Evolutionary conservation across 2,797 vertebrate genomes (phyloP), one percentile per base, ranked within the genome.

Genomic region (Diglossa cyanea): DNA sequence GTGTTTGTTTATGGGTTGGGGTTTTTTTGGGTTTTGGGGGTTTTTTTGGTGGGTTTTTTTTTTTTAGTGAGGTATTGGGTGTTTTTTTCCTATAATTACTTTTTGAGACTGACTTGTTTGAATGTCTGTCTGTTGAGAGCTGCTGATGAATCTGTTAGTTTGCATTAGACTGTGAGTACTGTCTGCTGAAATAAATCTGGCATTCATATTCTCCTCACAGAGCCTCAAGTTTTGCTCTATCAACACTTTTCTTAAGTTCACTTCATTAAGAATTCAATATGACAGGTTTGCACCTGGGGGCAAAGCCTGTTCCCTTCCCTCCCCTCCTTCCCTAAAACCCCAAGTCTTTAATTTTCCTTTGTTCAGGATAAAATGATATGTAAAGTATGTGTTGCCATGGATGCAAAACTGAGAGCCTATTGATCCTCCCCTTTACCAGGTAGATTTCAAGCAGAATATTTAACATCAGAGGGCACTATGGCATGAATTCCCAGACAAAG

Each of bases 321-420:
- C 48, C 45, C 17, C 72, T 39, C 50, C 14, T 66, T 84, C 45
- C 91, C 83, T 83, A 67, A 95, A 97, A 92, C 37, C 47, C 63
- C 68, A 94, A 95, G 90, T 95, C 81, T 93, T 97, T 97, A 94
- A 96, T 97, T 98, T 95, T 76, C 92, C 94, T 94, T 96, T 98
- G 96, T 97, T 97, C 90, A 39, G 92, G 91, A 83, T 93, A 83
- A 97, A 96, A 94, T 85, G 60, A 94, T 94, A 96, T 91, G 95
- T 86, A 96, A 96, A 97, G 81, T 71, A 91, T 83, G 95, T 57
- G 94, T 97, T 97, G 89, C 95, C 90, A 96, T 97, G 96, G 97
- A 97, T 85, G 95, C 96, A 88, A 85, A 92, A 85, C 51, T 62
- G 81, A 26, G 14, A 62, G 55, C 57, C 25, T 77, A 68, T 53